A percentile compares a stretch with the other conserved stretches of the same genome.
These are phyloP conservation scores for Drosophila rhopaloa DNA, from an alignment of 1,140 invertebrate genomes.

Conservation along the genomic window DNA sequence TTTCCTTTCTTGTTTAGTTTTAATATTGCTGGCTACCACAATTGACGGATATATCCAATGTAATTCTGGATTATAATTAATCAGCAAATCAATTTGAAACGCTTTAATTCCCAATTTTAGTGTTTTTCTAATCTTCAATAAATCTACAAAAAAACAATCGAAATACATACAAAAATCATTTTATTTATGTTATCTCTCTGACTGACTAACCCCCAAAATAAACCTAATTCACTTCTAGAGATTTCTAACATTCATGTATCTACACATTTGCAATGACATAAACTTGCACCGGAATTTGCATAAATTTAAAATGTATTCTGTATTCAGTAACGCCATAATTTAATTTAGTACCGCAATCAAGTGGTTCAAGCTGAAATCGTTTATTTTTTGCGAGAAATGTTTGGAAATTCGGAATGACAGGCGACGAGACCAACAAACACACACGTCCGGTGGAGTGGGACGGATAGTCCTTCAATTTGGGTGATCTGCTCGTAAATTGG, in stretches of 20 bases:
- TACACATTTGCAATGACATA: constrained; percentile 19
- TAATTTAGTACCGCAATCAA: constrained; percentile 79
- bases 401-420: constrained; percentile 61
- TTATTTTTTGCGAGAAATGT: constrained; percentile 51
- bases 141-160: no score
- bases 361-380: constrained; percentile 64
- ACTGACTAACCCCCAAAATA: background rate
- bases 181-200: background rate
- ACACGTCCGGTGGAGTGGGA: constrained; percentile 21
- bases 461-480: constrained; percentile 62
- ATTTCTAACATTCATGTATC: constrained; percentile 16
- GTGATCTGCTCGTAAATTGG: constrained; percentile 59
- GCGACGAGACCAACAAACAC: constrained; percentile 29
- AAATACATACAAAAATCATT: no score
- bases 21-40: no score
- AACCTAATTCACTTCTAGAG: constrained; percentile 15
- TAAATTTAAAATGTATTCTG: constrained; percentile 50
- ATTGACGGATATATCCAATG: no score
- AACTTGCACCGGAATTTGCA: constrained; percentile 38
- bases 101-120: no score
- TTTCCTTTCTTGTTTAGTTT: no score
- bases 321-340: constrained; percentile 73
- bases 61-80: no score
- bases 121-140: no score
- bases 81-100: no score